phyloP scores from a whole-genome alignment of 2,888 invertebrate species.

The Ectemnius continuus region DNA sequence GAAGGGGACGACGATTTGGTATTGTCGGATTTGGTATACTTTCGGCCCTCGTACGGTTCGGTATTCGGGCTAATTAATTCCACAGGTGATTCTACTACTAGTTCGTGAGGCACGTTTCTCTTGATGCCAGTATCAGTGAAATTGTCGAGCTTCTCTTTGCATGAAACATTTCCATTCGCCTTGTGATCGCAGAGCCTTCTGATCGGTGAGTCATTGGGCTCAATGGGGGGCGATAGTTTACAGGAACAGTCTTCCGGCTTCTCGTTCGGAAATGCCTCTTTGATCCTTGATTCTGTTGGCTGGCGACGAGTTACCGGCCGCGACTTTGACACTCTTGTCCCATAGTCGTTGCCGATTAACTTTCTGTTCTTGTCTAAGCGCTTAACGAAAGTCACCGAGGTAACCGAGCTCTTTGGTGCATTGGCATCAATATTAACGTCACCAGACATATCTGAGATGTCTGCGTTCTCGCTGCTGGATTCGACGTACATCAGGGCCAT shows the following conservation, averaged over 20 bases:
- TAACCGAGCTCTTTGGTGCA: constrained; percentile 13
- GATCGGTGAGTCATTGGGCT: background rate
- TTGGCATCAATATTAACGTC: constrained; percentile 18
- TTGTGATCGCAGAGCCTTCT: constrained; percentile 1
- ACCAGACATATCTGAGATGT: constrained; percentile 21
- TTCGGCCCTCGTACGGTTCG: background rate
- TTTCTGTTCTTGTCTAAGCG: background rate
- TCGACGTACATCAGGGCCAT: background rate
- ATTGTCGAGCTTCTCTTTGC: background rate
- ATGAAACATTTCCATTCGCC: constrained; percentile 1
- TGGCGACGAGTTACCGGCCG: too few relatives aligned
- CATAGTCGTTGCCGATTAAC: background rate
- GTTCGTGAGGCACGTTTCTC: background rate
- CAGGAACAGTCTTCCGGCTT: background rate
- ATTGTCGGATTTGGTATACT: too few relatives aligned
- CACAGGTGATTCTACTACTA: background rate
- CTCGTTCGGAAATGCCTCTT: background rate
- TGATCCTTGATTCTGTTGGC: background rate
- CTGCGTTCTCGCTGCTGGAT: constrained; percentile 28
- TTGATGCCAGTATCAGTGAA: background rate
- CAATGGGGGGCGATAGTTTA: background rate
- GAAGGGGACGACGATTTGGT: too few relatives aligned
- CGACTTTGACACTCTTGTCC: background rate
- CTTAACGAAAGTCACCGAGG: constrained; percentile 25
- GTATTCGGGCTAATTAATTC: background rate